Evolutionary conservation across 1,140 invertebrate species (phyloP).

Genomic region (Belonocnema kinseyi): DNA sequence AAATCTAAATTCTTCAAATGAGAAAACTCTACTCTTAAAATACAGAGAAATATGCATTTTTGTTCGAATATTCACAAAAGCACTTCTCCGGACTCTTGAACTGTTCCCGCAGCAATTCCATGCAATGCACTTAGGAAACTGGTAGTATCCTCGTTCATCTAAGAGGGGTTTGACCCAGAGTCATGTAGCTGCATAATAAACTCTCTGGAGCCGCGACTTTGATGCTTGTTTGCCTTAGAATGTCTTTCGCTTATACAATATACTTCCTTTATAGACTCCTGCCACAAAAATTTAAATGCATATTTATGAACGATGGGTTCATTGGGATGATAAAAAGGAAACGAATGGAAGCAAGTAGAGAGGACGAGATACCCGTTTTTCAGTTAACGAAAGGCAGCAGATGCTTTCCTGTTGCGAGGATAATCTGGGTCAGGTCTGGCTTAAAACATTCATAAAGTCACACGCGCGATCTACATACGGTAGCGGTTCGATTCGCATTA

Average conservation of each 20-base stretch:
- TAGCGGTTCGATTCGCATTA: slow-evolving; percentile 65
- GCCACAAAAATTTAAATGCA: neutral
- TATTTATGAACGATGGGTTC: neutral
- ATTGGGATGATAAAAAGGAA: neutral
- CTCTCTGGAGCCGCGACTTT: slow-evolving; percentile 1
- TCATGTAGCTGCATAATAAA: neutral
- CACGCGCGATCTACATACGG: slow-evolving; percentile 68
- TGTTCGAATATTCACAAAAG: neutral
- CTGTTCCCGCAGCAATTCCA: slow-evolving; percentile 17
- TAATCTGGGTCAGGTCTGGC: slow-evolving; percentile 70
- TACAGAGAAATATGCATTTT: slow-evolving; percentile 1
- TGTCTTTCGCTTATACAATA: neutral
- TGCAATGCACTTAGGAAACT: slow-evolving; percentile 12
- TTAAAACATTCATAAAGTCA: slow-evolving; percentile 71
- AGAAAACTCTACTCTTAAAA: too few relatives aligned
- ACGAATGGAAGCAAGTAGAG: neutral
- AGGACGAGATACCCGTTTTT: slow-evolving; percentile 43
- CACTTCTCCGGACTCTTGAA: slow-evolving; percentile 6
- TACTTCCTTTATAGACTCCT: neutral
- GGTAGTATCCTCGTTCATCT: slow-evolving; percentile 11
- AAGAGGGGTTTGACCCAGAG: slow-evolving; percentile 17
- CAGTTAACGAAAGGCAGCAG: slow-evolving; percentile 40
- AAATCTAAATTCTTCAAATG: too few relatives aligned
- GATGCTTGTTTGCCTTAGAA: neutral
- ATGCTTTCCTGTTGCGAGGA: slow-evolving; percentile 62